A percentile compares a stretch with the other conserved stretches of the same genome.
Evolutionary conservation across 2,797 vertebrate genomes (phyloP).

Genomic region (Holocentrus rufus): DNA sequence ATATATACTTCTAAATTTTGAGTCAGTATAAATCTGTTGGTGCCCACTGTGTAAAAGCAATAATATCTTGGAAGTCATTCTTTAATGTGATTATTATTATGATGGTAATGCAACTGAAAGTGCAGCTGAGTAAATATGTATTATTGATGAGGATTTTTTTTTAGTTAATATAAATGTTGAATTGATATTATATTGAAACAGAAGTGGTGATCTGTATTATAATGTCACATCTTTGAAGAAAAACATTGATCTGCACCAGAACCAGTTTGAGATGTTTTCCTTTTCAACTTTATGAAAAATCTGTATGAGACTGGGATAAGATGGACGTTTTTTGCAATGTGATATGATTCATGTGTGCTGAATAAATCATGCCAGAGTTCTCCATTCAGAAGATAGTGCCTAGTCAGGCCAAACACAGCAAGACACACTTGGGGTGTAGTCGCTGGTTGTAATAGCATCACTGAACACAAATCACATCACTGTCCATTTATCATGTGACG

Average conservation of each 20-base stretch:
- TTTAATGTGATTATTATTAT: no score
- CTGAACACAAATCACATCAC: background rate
- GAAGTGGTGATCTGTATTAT: background rate
- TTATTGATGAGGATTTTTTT: background rate
- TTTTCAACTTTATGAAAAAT: background rate
- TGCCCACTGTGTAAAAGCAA: background rate
- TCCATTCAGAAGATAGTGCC: background rate
- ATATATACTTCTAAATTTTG: background rate
- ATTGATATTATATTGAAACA: no score
- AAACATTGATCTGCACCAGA: background rate
- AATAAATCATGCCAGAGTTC: background rate
- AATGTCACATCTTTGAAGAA: background rate
- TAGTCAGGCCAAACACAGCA: no score
- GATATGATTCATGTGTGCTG: background rate
- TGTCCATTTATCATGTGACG: slow-evolving; percentile 20
- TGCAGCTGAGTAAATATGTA: no score
- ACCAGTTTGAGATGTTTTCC: no score
- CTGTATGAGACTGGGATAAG: background rate
- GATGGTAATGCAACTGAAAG: no score
- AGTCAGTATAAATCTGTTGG: background rate
- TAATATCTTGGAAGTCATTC: no score
- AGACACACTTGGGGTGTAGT: background rate
- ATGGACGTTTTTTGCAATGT: background rate
- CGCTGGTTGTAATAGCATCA: background rate
- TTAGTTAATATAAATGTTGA: background rate